phyloP scores from a whole-genome alignment of 2,888 invertebrate species.

The Eulithis prunata region DNA sequence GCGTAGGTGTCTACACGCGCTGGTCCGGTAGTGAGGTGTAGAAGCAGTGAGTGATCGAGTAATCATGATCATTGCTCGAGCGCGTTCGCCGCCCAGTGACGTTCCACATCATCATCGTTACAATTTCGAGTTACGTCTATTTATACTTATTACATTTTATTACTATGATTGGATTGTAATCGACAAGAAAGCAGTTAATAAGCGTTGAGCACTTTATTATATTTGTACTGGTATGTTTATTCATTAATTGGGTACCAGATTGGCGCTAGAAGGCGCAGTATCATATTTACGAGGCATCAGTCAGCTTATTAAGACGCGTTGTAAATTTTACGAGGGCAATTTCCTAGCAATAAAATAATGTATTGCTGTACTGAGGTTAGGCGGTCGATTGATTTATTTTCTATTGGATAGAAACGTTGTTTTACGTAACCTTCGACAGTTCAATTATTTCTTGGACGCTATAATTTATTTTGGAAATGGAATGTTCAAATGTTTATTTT shows the following conservation, averaged over 20 bases:
- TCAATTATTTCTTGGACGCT: constrained; percentile 3
- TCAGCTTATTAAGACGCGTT: constrained; percentile 50
- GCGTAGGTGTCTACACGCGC: constrained; percentile 43
- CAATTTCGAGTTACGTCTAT: constrained; percentile 39
- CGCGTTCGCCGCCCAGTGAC: constrained; percentile 36
- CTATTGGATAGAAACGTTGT: constrained; percentile 31
- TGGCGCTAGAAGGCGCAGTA: constrained; percentile 44
- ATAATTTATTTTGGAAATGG: constrained; percentile 3
- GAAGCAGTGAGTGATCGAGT: constrained; percentile 63
- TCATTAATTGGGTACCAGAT: constrained; percentile 43
- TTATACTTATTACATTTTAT: constrained; percentile 52
- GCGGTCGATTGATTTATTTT: constrained; percentile 35
- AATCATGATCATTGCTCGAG: constrained; percentile 48
- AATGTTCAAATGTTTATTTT: neutral
- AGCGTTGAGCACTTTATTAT: constrained; percentile 45
- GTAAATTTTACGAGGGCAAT: constrained; percentile 55
- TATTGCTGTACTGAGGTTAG: constrained; percentile 36
- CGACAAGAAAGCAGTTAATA: constrained; percentile 51
- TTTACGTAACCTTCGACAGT: constrained; percentile 29
- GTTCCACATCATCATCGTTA: constrained; percentile 53
- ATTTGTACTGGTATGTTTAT: constrained; percentile 39
- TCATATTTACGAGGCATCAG: constrained; percentile 52
- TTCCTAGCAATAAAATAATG: constrained; percentile 53
- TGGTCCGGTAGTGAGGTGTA: constrained; percentile 53
- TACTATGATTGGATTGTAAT: constrained; percentile 49